These are phyloP conservation scores for Resseliella maxima DNA, from an alignment of 2,888 invertebrate species.

Conservation along the genomic window DNA sequence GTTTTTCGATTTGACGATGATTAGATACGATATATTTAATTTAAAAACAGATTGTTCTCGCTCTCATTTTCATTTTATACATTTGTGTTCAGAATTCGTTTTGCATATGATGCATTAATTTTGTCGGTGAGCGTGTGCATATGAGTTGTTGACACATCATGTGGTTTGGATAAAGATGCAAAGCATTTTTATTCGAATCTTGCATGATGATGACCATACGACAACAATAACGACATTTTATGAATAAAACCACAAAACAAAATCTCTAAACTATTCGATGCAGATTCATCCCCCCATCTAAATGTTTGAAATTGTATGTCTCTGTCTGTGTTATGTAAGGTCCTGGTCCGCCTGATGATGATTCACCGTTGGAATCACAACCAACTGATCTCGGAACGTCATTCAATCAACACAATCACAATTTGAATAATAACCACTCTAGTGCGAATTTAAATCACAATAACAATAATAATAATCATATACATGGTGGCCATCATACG, in stretches of 20 bases:
- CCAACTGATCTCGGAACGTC: slow-evolving; percentile 19
- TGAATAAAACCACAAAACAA: no score
- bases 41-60: no score
- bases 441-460: slow-evolving; percentile 44
- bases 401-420: slow-evolving; percentile 28
- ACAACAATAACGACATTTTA: no score
- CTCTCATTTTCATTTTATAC: slow-evolving; percentile 2
- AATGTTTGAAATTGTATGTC: no score
- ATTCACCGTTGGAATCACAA: slow-evolving; percentile 54
- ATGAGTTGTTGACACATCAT: no score
- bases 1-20: no score
- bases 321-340: slow-evolving; percentile 25
- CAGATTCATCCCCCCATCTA: no score
- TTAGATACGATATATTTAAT: neutral
- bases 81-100: neutral
- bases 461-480: slow-evolving; percentile 56
- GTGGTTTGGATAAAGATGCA: no score
- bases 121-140: no score
- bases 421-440: slow-evolving; percentile 46
- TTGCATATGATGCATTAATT: neutral
- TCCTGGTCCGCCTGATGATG: slow-evolving; percentile 56
- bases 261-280: no score
- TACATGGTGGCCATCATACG: slow-evolving; percentile 25
- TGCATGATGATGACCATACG: no score
- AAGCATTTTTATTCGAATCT: no score